phyloP scores from a whole-genome alignment of 2,888 invertebrate species.

The Acleris laterana region DNA sequence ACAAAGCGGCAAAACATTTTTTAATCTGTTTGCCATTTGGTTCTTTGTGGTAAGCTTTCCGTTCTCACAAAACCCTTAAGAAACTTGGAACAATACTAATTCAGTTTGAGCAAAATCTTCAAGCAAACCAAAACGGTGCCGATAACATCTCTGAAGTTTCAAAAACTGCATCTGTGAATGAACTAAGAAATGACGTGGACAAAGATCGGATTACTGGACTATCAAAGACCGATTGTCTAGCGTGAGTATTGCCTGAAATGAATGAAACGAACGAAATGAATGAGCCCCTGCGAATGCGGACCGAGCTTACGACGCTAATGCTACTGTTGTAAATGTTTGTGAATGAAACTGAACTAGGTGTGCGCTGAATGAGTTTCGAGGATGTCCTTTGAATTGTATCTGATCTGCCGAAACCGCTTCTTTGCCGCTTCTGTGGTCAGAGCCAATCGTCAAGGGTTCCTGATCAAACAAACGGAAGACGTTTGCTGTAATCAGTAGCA shows the following conservation, averaged over 20 bases:
- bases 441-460: slow-evolving; percentile 20
- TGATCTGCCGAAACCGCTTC: slow-evolving; percentile 25
- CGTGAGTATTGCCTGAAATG: slow-evolving; percentile 22
- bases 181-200: slow-evolving; percentile 43
- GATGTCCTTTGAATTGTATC: slow-evolving; percentile 34
- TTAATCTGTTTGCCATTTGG: slow-evolving; percentile 22
- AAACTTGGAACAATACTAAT: slow-evolving; percentile 20
- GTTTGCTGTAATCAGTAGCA: slow-evolving; percentile 20
- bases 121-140: not conserved
- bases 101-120: slow-evolving; percentile 20
- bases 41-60: slow-evolving; percentile 28
- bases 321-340: slow-evolving; percentile 74
- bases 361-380: slow-evolving; percentile 36
- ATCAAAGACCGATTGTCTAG: slow-evolving; percentile 35
- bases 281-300: slow-evolving; percentile 50
- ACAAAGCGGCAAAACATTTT: slow-evolving; percentile 9
- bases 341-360: slow-evolving; percentile 56
- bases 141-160: slow-evolving; percentile 31
- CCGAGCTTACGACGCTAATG: slow-evolving; percentile 50
- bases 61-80: slow-evolving; percentile 22
- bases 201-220: slow-evolving; percentile 50
- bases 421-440: slow-evolving; percentile 28
- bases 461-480: slow-evolving; percentile 20
- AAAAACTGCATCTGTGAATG: slow-evolving; percentile 50
- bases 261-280: slow-evolving; percentile 53